phyloP scores from a whole-genome alignment of 2,113 vertebrate species.

The Ceuthmochares aereus region DNA sequence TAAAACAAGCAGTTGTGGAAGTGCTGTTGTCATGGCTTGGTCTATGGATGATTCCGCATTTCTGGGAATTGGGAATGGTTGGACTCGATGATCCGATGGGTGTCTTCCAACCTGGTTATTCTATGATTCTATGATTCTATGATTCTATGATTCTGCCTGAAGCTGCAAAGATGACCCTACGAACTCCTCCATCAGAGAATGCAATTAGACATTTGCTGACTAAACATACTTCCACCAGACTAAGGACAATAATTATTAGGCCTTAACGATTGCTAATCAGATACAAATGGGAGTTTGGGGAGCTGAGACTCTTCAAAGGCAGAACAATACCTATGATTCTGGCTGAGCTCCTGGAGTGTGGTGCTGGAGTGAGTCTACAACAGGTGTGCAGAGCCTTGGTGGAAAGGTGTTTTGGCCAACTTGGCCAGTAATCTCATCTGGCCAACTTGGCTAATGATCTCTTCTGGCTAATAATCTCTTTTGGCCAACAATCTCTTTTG shows the following conservation, averaged over 20 bases:
- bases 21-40: neutral
- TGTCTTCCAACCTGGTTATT: too few species aligned
- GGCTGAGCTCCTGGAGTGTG: neutral
- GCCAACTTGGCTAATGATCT: neutral
- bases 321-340: neutral
- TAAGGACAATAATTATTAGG: neutral
- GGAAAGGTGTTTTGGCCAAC: neutral
- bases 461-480: neutral
- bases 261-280: neutral
- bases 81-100: too few species aligned
- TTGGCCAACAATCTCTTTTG: too few species aligned
- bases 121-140: too few species aligned
- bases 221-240: neutral
- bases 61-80: too few species aligned
- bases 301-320: neutral
- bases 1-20: neutral
- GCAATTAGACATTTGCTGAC: neutral
- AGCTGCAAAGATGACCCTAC: too few species aligned
- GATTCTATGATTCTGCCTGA: too few species aligned
- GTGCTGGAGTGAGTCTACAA: neutral
- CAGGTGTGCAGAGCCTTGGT: neutral
- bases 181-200: neutral
- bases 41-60: neutral
- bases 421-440: neutral
- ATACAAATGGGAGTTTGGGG: neutral